Conservation (phyloP, 2,797 vertebrate species). For the Avahi laniger region DNA sequence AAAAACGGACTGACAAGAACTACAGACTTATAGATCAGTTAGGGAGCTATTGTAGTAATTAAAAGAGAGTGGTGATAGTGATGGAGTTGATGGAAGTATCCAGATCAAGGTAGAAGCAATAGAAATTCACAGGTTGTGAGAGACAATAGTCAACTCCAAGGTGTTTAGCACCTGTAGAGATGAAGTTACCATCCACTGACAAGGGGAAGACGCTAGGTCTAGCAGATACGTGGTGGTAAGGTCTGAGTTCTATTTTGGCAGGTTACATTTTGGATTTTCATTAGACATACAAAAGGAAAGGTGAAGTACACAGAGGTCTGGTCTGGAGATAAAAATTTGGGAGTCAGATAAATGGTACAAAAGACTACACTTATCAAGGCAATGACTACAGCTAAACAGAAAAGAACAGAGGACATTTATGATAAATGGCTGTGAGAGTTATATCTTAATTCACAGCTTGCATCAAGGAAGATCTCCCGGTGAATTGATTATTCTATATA, state of each 20-base stretch:
- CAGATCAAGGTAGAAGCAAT: neutral
- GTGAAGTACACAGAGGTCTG: neutral
- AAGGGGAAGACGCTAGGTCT: neutral
- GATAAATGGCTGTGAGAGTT: neutral
- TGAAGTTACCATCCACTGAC: neutral
- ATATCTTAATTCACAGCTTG: neutral
- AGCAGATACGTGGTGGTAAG: neutral
- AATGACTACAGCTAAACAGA: neutral
- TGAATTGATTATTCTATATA: neutral
- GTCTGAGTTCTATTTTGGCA: neutral
- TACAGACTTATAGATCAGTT: neutral
- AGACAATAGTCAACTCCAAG: neutral
- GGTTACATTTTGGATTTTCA: neutral
- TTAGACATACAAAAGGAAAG: neutral
- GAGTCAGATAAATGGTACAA: neutral
- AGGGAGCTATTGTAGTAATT: neutral
- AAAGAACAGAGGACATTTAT: neutral
- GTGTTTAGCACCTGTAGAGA: neutral
- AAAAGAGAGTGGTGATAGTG: neutral
- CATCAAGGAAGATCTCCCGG: neutral
- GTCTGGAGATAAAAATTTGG: neutral
- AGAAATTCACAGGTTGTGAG: neutral
- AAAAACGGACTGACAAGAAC: neutral
- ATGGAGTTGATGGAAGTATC: neutral
- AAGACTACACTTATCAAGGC: neutral